phyloP scores from a whole-genome alignment of 2,888 invertebrate species.

The Drosophila testacea region DNA sequence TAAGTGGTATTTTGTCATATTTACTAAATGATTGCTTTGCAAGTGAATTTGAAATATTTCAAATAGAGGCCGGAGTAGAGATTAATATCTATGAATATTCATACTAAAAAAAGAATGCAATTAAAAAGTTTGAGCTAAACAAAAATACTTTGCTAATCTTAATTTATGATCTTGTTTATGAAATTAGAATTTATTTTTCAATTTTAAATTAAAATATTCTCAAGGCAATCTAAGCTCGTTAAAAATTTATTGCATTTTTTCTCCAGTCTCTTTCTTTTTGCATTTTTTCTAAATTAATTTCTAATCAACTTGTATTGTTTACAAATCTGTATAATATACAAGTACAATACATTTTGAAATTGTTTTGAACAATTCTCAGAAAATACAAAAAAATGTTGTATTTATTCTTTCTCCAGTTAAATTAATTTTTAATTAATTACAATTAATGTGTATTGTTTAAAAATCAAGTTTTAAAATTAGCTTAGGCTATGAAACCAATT shows the following conservation, averaged over 20 bases:
- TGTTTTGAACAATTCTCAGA: background rate
- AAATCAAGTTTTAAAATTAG: background rate
- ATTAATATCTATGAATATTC: conserved; percentile 2
- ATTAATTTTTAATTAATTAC: background rate
- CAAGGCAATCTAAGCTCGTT: background rate
- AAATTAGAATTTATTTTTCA: background rate
- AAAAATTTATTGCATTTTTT: background rate
- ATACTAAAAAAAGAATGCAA: background rate
- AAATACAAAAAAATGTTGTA: background rate
- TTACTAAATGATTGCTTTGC: background rate
- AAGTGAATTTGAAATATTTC: conserved; percentile 8
- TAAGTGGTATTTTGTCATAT: conserved; percentile 21
- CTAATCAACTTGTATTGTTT: conserved; percentile 3
- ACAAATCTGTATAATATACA: background rate
- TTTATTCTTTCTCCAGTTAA: too few species aligned
- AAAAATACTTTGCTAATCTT: background rate
- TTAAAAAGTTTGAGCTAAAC: background rate
- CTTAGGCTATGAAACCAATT: background rate
- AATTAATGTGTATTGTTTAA: background rate
- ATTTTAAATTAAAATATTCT: background rate
- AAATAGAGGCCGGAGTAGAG: background rate
- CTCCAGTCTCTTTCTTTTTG: too few species aligned
- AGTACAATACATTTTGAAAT: background rate
- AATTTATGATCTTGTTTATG: conserved; percentile 1
- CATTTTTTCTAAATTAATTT: background rate